Evolutionary conservation across 2,888 invertebrate species (phyloP).

Genomic region (Itoplectis maculator): DNA sequence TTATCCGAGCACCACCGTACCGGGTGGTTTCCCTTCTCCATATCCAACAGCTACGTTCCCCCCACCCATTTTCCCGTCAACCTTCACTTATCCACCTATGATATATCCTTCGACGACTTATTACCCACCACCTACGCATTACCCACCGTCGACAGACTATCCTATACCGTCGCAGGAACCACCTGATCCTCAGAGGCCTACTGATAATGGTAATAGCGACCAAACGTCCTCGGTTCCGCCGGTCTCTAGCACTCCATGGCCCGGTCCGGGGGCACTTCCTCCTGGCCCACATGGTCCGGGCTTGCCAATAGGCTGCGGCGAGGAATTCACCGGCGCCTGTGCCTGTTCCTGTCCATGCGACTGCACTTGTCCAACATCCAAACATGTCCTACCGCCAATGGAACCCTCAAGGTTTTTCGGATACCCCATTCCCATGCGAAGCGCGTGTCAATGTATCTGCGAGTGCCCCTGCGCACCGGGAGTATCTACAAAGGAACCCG

Average conservation of each 20-base stretch:
- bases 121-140: not conserved
- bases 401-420: not conserved
- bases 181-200: not conserved
- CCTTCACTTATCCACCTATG: not conserved
- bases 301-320: constrained; percentile 43
- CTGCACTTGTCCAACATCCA: constrained; percentile 45
- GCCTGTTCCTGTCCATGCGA: constrained; percentile 53
- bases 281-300: constrained; percentile 35
- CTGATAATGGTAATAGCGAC: not conserved
- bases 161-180: constrained; percentile 11
- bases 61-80: not conserved
- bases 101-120: not conserved
- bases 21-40: not conserved
- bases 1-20: too few relatives aligned
- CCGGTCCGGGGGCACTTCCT: constrained; percentile 7
- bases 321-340: constrained; percentile 39
- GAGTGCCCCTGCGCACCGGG: constrained; percentile 59
- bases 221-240: too few relatives aligned
- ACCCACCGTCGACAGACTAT: constrained; percentile 17
- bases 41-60: not conserved
- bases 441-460: constrained; percentile 59
- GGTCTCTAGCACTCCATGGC: not conserved
- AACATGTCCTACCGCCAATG: not conserved
- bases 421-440: not conserved
- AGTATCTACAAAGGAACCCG: not conserved